Base-by-base conservation (phyloP, 1,140 invertebrate genomes). In the Drosophila triauraria region DNA sequence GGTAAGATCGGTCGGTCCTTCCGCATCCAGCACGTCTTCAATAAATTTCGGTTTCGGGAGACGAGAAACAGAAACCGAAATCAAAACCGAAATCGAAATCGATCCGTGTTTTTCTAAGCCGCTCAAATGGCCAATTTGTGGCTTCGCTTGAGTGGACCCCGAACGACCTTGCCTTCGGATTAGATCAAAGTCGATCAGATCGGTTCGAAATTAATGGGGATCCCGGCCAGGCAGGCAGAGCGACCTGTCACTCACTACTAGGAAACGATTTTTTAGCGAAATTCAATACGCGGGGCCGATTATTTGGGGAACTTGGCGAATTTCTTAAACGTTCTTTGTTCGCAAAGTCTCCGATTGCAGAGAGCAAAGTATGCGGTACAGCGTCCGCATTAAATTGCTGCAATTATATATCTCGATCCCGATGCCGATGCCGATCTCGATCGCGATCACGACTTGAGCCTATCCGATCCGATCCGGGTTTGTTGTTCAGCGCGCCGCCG, bases 111-210 rank as follows among this genome's bases (percentile, higher is more conserved):
- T 47, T 51, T 75, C 53, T 64, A 40, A 76, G 72, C 62, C 47
- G 72, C 60, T 76, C 74, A 75, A 50, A 76, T 76, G 57, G 63
- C 74, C 61, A 75, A 76, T 76, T 75, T 68, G 62, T 30, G 25
- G 62, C 59, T 80, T 53, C 75, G 79, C 75, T 74, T 70, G 72
- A 85, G 67, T 51, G 67, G 54, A 75, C 64, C 48, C 23, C 64
- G 43, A 63, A 75, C 64, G 82, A 85, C 82, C 78, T 85, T 85
- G 82, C 60, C 70, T 67, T 60, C 78, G 82, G 82, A 81, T 84
- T 63, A 78, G 85, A 81, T 86, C 67, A 70, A 75, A 80, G 68
- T 75, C 75, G 75, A 76, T 75, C 53, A 50, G 60, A 40, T 70
- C 67, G 42, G 32, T 32, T 32, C 63, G 25, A 56, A 70, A 32